These are phyloP conservation scores for Hartigia nigra DNA, from an alignment of 2,888 invertebrate genomes.

Conservation along the genomic window DNA sequence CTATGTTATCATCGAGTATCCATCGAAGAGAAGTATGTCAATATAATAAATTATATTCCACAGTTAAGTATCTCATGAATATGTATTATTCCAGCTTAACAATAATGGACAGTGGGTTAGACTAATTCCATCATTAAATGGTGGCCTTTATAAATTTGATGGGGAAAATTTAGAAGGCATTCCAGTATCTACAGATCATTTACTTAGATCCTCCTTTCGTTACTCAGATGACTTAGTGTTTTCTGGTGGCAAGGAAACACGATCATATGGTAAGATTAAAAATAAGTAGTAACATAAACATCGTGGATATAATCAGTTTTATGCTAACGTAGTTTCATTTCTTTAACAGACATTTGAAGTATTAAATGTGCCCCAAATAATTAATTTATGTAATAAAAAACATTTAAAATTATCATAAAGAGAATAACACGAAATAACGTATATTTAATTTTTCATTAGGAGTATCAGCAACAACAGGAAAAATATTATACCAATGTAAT, in stretches of 20 bases:
- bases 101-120: slow-evolving; percentile 88
- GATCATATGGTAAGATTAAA: slow-evolving; percentile 76
- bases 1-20: slow-evolving; percentile 89
- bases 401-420: not conserved
- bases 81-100: slow-evolving; percentile 71
- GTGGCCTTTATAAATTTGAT: slow-evolving; percentile 91
- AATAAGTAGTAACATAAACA: not conserved
- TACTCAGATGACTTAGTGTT: slow-evolving; percentile 88
- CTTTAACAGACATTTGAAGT: not conserved
- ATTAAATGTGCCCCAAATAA: not conserved
- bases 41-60: slow-evolving; percentile 6
- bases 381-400: not conserved
- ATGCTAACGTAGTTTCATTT: not conserved
- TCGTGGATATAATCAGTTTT: not conserved
- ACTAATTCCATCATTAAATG: slow-evolving; percentile 92
- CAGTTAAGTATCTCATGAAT: not conserved
- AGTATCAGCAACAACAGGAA: slow-evolving; percentile 79
- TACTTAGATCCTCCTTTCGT: slow-evolving; percentile 88
- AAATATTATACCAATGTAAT: slow-evolving; percentile 82
- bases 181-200: slow-evolving; percentile 86
- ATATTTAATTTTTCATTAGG: slow-evolving; percentile 35
- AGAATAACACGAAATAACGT: not conserved
- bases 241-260: slow-evolving; percentile 88
- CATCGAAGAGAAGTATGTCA: slow-evolving; percentile 82
- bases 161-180: slow-evolving; percentile 88